phyloP scores from a whole-genome alignment of 2,888 invertebrate species.

The Oxycera nigricornis region DNA sequence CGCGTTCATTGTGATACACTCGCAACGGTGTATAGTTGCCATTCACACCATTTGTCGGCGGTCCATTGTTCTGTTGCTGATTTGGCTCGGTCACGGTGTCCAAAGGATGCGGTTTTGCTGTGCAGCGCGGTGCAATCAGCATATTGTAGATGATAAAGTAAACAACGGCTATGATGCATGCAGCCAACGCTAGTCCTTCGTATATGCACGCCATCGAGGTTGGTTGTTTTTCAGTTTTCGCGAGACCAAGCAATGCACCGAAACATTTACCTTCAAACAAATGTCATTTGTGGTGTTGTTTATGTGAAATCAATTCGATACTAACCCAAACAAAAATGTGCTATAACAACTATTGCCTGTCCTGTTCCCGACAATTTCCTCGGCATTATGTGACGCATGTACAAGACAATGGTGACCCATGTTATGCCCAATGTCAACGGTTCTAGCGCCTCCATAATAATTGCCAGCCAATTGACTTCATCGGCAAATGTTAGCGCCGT shows the following conservation, averaged over 20 bases:
- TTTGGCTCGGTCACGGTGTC: constrained; percentile 64
- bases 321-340: constrained; percentile 78
- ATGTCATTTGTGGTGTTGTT: not conserved
- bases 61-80: constrained; percentile 59
- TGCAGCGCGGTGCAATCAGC: constrained; percentile 76
- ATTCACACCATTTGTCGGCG: constrained; percentile 66
- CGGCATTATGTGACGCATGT: constrained; percentile 82
- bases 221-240: constrained; percentile 59
- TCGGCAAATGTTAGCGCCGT: constrained; percentile 68
- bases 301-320: not conserved
- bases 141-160: constrained; percentile 79
- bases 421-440: constrained; percentile 78
- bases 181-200: constrained; percentile 71
- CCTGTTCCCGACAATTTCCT: constrained; percentile 78
- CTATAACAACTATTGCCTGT: constrained; percentile 79
- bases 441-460: constrained; percentile 75
- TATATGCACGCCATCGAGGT: constrained; percentile 62
- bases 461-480: constrained; percentile 69
- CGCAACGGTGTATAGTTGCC: constrained; percentile 80
- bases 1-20: constrained; percentile 82
- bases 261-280: constrained; percentile 70
- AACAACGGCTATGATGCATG: constrained; percentile 70
- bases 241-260: constrained; percentile 72
- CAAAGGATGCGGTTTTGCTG: constrained; percentile 69
- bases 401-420: constrained; percentile 81